Evolutionary conservation across 2,113 vertebrate genomes (phyloP), one percentile per base, ranked within the genome.

Genomic region (Diglossa brunneiventris): DNA sequence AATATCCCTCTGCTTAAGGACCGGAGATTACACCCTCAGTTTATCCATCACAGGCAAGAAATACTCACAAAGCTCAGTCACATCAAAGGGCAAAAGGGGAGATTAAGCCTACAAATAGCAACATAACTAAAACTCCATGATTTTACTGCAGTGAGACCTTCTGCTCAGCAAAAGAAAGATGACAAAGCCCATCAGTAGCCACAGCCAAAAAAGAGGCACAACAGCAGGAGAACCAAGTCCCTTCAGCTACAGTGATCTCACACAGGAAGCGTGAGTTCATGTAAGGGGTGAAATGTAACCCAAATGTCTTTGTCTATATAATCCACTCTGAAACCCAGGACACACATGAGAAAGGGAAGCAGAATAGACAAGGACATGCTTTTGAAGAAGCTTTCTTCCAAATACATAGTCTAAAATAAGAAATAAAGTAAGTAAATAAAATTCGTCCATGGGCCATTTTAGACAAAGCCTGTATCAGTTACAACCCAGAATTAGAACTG

Each of bases 61-160:
- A 70, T 8, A 67, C 6, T 31, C 59, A 10, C 13, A 15, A 84
- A 50, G 8, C 30, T 35, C 74, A 61, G n/a, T 20, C 41, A 35
- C 31, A 37, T 49, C 41, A 44, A 78, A 72, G 17, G 4, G 2
- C 5, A 5, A 84, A 58, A 72, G 10, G 1, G 13, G 16, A 69
- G 33, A 64, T 47, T 66, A 86, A 56, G 26, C 28, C 66, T 58
- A 68, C 11, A 33, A 87, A 91, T 1, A 91, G 14, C 11, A 85
- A 31, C 0, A 0, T 20, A 72, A 63, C 33, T 44, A 50, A 20
- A 69, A 74, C 33, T 16, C 21, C 5, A 35, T 1, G 0, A 68
- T 52, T 55, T n/a, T 52, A 64, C 17, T 72, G 50, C 39, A 72
- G 47, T 0, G 0, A 84, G 41, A 82, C 31, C 10, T 50, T 62